phyloP scores from a whole-genome alignment of 2,113 vertebrate genomes.

The Saccopteryx bilineata region DNA sequence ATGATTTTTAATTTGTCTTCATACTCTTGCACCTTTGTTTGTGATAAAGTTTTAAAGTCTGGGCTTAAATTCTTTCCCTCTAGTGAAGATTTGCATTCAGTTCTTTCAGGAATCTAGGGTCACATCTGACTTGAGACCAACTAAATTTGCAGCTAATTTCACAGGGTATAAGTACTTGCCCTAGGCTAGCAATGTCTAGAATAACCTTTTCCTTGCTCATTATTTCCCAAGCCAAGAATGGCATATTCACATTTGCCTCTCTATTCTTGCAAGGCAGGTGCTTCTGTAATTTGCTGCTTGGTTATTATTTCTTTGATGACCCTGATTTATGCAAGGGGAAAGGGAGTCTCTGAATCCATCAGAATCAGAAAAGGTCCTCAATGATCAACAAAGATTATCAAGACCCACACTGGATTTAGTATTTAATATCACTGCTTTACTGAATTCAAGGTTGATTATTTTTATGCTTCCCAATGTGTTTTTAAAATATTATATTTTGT shows the following conservation, averaged over 20 bases:
- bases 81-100: neutral
- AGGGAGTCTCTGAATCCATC: neutral
- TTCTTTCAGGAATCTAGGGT: neutral
- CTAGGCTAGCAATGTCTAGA: neutral
- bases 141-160: conserved; percentile 9
- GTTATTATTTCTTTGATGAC: neutral
- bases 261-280: neutral
- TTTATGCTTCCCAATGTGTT: neutral
- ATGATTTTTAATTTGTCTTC: neutral
- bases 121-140: neutral
- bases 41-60: neutral
- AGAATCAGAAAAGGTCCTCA: neutral
- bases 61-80: neutral
- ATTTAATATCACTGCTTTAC: neutral
- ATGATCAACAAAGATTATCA: neutral
- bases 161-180: neutral
- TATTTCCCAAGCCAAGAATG: neutral
- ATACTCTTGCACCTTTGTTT: neutral
- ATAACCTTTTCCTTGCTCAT: neutral
- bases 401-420: neutral
- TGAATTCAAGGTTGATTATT: neutral
- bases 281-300: neutral
- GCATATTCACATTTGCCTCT: neutral
- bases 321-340: neutral
- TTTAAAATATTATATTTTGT: neutral